Base-by-base conservation (phyloP, 2,888 invertebrate genomes). In the Pheosia gnoma region DNA sequence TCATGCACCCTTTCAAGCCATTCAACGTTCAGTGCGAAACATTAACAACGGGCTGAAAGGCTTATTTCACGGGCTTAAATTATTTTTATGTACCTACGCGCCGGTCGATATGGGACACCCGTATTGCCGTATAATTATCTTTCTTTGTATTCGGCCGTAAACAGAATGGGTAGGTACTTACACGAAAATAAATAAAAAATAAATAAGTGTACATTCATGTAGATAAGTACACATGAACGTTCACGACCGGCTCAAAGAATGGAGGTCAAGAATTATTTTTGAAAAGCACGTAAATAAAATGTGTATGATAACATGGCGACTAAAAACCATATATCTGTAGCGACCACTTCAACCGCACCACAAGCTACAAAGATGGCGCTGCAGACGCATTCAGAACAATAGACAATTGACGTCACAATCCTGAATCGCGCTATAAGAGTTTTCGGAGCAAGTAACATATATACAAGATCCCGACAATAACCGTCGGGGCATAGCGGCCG, bases 111-210 rank as follows among this genome's bases (percentile, higher is more conserved):
- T 37, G 53, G 59, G 56, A 62, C 61, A 64, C 57, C 60, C 37
- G 53, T 63, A 71, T 66, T 65, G 65, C 59, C 51, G 25, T 62
- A 71, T 66, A 66, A 67, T 70, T 70, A 72, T 60, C 59, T 57
- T 62, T 66, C 59, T 62, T 64, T 68, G 59, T 68, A 62, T 60
- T 73, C 55, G 61, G 61, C 59, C 55, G 57, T 60, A 59, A 67
- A 67, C 61, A 67, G 59, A 62, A 65, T 56, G 63, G 25, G 25
- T 25, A 25, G 25, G 25, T 25, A 25, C 25, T 25, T 25, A 25
- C 63, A 74, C 58, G 63, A 67, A 68, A 71, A 71, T 56, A 72
- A 71, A 71, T 67, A 63, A 59, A n/a, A n/a, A n/a, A n/a, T n/a
- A n/a, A n/a, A n/a, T n/a, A n/a, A n/a, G n/a, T n/a, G n/a, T n/a